Conservation (phyloP, 1,140 invertebrate species). For the Pachypeltis micranthus region DNA sequence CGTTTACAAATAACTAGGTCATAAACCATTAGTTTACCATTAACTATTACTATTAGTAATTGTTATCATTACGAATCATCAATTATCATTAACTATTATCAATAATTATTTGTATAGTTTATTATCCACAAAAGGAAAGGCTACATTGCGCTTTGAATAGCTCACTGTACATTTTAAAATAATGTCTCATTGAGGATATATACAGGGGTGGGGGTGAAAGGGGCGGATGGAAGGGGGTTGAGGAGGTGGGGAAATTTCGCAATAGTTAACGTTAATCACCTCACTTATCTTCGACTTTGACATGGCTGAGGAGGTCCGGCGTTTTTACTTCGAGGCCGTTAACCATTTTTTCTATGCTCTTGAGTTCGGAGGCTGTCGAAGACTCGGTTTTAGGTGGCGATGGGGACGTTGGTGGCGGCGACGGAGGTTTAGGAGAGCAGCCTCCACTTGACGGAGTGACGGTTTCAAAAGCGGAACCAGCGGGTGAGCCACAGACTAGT, state of each 20-base stretch:
- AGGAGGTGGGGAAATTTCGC: neutral
- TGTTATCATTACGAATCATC: too few relatives aligned
- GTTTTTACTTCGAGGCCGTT: conserved; percentile 62
- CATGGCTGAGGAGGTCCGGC: conserved; percentile 23
- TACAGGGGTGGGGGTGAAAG: neutral
- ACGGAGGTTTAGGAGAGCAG: conserved; percentile 36
- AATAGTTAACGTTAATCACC: neutral
- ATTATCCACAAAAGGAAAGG: neutral
- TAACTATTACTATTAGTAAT: too few relatives aligned
- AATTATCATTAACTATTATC: neutral
- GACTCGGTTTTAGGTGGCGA: conserved; percentile 17
- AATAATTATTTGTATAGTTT: neutral
- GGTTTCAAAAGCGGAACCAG: conserved; percentile 71
- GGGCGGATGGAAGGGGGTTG: neutral
- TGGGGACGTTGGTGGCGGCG: conserved; percentile 14
- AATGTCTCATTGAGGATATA: neutral
- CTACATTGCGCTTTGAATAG: neutral
- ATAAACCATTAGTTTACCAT: too few relatives aligned
- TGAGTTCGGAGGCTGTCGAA: conserved; percentile 53
- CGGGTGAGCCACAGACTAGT: conserved; percentile 39
- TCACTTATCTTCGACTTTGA: conserved; percentile 23
- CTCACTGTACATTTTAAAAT: neutral
- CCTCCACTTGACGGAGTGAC: conserved; percentile 49
- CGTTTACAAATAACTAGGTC: too few relatives aligned
- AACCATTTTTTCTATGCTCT: conserved; percentile 94